These are phyloP conservation scores for Bos taurus DNA, from an alignment of 2,113 vertebrate genomes.

Conservation along the genomic window DNA sequence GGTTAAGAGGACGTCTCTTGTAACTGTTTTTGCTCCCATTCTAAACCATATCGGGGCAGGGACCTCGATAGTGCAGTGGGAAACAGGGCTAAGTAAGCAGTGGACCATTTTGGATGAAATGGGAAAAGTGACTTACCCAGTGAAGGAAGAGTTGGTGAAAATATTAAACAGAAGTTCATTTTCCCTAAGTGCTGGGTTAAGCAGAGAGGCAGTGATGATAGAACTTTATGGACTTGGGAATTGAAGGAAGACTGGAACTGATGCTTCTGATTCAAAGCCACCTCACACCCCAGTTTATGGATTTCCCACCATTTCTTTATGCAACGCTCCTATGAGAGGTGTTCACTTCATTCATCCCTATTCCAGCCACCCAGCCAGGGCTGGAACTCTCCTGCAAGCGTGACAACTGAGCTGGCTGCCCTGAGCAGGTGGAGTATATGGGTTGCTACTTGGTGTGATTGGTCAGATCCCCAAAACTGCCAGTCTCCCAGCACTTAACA, in stretches of 20 bases:
- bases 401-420: neutral
- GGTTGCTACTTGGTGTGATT: neutral
- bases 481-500: neutral
- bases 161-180: neutral
- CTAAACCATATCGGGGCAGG: neutral
- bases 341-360: neutral
- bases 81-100: neutral
- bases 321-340: neutral
- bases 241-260: neutral
- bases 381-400: neutral
- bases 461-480: neutral
- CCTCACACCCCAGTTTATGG: neutral
- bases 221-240: neutral
- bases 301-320: neutral
- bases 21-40: neutral
- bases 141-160: neutral
- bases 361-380: neutral
- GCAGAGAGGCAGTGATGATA: neutral
- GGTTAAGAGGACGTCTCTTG: neutral
- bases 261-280: neutral
- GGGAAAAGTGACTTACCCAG: neutral
- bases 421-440: neutral
- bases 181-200: neutral
- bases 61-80: neutral
- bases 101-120: neutral